phyloP scores from a whole-genome alignment of 2,888 invertebrate genomes.

The Cantharis rustica region DNA sequence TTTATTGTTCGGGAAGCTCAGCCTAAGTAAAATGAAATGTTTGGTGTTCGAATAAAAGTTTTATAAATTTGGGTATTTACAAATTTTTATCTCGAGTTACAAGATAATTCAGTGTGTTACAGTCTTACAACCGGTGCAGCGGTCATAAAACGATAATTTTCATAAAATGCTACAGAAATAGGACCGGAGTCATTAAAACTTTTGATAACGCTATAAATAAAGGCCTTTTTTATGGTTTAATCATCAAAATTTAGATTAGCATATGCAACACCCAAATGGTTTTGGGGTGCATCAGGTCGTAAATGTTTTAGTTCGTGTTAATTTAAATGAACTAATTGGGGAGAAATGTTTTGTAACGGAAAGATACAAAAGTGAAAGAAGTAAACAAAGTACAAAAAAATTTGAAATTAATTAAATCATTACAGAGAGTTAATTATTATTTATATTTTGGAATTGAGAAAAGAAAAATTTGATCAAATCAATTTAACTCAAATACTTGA shows the following conservation, averaged over 20 bases:
- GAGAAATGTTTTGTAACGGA: not conserved
- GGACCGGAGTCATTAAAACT: not conserved
- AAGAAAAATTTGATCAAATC: too few relatives aligned
- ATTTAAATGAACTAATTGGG: not conserved
- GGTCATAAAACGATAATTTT: not conserved
- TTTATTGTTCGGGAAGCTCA: not conserved
- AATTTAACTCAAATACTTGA: too few relatives aligned
- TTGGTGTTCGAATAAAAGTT: too few relatives aligned
- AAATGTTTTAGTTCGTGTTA: not conserved
- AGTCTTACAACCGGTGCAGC: not conserved
- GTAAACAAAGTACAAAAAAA: too few relatives aligned
- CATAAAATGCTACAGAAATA: not conserved
- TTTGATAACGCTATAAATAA: not conserved
- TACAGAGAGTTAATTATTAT: too few relatives aligned
- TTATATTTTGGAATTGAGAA: too few relatives aligned
- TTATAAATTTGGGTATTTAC: not conserved
- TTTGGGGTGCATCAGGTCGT: not conserved
- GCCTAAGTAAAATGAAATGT: not conserved
- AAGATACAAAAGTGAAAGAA: not conserved
- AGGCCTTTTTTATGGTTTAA: not conserved
- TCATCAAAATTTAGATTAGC: not conserved
- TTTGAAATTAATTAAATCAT: too few relatives aligned
- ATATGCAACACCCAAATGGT: not conserved
- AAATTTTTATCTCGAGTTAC: not conserved
- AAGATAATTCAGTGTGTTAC: not conserved